Base-by-base conservation (phyloP, 2,888 invertebrate genomes). In the Oxyteleia sp. region DNA sequence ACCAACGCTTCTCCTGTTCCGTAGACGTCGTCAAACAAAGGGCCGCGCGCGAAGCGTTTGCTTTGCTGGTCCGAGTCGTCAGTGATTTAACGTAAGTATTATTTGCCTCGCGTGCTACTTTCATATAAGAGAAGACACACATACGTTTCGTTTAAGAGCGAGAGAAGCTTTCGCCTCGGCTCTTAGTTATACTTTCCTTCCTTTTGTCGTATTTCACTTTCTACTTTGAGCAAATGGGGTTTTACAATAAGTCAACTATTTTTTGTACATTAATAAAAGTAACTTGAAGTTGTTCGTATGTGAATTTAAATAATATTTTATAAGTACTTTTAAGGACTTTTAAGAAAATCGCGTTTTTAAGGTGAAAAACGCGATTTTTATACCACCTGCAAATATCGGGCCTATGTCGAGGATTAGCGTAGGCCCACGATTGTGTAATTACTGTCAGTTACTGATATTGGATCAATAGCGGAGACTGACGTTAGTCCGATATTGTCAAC, bases 81-180 rank as follows among this genome's bases (percentile, higher is more conserved):
- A 98, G 98, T 90, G 99, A 99, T 94, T 95, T 99, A 89, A 98
- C 99, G 98, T 98, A 93, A 96, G 97, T 96, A 69, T 69, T 38
- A 18, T 20, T 15, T 16, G 15, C 1, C n/a, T 11, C 47, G 7
- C 32, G 47, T 2, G 41, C 13, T 20, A 26, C 0, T 43, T n/a
- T 43, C 10, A 5, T 23, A 23, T 5, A 5, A 23, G 23, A 23
- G 38, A 38, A 38, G 43, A 16, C 1, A 43, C 13, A 5, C 4
- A 13, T 43, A 32, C 32, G 5, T 32, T 32, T 32, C 8, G 8
- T 10, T 32, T 10, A 32, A 32, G 32, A 32, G 10, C 10, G 8
- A 32, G 5, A 32, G 5, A 5, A 32, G 2, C 5, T 32, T 32
- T 32, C 32, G 1, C 10, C 8, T 32, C 32, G 32, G 10, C 32